phyloP scores from a whole-genome alignment of 1,140 invertebrate species.

The Caenorhabditis briggsae region DNA sequence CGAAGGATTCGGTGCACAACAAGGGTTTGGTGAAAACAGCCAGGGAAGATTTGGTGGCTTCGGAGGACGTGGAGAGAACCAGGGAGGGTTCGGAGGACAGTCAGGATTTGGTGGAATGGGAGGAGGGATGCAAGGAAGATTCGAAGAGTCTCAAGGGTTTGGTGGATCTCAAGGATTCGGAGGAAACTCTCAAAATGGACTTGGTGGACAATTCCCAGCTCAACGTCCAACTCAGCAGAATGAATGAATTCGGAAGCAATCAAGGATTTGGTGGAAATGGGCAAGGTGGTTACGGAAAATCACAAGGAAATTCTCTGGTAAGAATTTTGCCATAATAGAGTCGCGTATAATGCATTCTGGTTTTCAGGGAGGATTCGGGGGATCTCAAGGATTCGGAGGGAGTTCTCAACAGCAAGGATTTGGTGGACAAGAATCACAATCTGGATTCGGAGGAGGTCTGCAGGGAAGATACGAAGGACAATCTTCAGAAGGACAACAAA shows the following conservation, averaged over 20 bases:
- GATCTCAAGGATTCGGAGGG: neutral
- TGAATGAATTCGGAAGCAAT: slow-evolving; percentile 3
- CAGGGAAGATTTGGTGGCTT: neutral
- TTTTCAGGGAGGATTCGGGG: neutral
- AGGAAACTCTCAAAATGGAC: neutral
- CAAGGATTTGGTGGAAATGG: neutral
- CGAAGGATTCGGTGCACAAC: slow-evolving; percentile 2
- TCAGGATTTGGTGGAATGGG: neutral
- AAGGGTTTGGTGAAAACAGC: neutral
- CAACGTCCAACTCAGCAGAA: slow-evolving; percentile 5
- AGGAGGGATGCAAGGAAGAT: neutral
- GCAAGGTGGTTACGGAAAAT: neutral
- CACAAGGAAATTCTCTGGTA: too few relatives aligned
- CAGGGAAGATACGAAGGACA: neutral
- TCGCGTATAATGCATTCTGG: too few relatives aligned
- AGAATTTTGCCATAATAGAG: too few relatives aligned
- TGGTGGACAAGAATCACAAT: neutral
- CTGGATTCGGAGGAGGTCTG: neutral
- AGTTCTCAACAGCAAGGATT: neutral
- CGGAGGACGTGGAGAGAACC: neutral
- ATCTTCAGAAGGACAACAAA: neutral
- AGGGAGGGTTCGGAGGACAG: slow-evolving; percentile 9
- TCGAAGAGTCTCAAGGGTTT: slow-evolving; percentile 12
- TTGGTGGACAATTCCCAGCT: slow-evolving; percentile 8
- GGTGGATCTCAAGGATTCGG: neutral